Evolutionary conservation across 2,113 vertebrate genomes (phyloP).

Genomic region (Blennius ocellaris): DNA sequence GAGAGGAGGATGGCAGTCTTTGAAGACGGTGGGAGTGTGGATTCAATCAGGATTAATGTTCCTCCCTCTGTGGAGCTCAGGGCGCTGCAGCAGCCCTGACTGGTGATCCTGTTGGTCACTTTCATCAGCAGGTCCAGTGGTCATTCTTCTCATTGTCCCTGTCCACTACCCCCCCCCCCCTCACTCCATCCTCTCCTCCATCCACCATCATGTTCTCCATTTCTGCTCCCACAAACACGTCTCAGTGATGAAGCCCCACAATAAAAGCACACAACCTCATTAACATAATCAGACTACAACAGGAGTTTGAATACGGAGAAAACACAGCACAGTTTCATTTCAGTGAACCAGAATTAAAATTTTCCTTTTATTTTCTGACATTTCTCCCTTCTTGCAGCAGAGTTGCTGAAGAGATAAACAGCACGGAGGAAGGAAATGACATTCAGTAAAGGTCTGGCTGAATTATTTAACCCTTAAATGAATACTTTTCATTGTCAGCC

Average conservation of each 20-base stretch:
- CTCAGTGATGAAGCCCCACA: too few species aligned
- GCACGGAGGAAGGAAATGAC: neutral
- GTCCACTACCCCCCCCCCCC: neutral
- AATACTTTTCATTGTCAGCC: neutral
- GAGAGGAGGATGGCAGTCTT: slow-evolving; percentile 31
- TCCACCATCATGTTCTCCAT: neutral
- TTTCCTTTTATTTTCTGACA: neutral
- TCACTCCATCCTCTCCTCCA: neutral
- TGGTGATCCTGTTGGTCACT: slow-evolving; percentile 40
- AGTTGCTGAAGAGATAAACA: neutral
- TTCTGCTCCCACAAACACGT: neutral
- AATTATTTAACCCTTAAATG: slow-evolving; percentile 1
- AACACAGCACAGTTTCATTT: neutral
- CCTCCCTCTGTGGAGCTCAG: slow-evolving; percentile 19
- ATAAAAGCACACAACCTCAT: neutral
- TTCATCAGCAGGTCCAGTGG: slow-evolving; percentile 20
- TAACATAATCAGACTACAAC: neutral
- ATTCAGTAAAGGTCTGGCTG: neutral
- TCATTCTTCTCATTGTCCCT: slow-evolving; percentile 38
- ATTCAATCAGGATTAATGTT: slow-evolving; percentile 68
- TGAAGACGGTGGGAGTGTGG: slow-evolving; percentile 54
- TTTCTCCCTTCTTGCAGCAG: too few species aligned
- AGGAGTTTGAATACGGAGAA: neutral
- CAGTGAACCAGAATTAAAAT: neutral
- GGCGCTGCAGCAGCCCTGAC: slow-evolving; percentile 31